Evolutionary conservation across 2,113 vertebrate genomes (phyloP).

Genomic region (Tauraco erythrolophus): DNA sequence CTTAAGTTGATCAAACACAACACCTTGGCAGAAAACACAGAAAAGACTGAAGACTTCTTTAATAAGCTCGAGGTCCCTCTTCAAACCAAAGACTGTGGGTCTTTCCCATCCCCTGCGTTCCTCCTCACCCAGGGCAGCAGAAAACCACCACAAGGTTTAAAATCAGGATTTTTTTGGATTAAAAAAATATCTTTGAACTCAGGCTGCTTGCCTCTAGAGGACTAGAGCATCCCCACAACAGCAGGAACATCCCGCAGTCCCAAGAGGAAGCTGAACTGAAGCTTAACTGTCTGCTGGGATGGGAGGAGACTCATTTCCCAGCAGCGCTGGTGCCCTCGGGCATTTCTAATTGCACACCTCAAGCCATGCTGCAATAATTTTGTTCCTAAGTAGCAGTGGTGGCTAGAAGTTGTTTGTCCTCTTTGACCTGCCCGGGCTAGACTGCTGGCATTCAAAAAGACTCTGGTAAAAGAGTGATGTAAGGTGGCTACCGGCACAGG

Average conservation of each 20-base stretch:
- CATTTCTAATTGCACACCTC: neutral
- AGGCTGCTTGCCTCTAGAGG: neutral
- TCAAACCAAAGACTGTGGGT: rapidly evolving
- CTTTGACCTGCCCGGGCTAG: neutral
- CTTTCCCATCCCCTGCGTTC: rapidly evolving
- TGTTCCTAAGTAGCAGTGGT: neutral
- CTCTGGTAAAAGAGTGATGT: neutral
- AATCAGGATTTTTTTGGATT: neutral
- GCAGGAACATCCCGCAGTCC: neutral
- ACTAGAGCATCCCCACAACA: neutral
- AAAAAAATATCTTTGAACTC: neutral
- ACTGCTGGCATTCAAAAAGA: neutral
- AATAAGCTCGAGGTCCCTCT: neutral
- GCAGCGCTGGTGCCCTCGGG: rapidly evolving
- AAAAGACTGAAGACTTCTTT: neutral
- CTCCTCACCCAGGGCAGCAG: neutral
- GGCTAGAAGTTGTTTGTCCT: neutral
- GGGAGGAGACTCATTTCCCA: neutral
- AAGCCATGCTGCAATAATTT: rapidly evolving
- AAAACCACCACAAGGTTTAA: neutral
- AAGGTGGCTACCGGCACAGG: neutral
- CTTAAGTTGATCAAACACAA: neutral
- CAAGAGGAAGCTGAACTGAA: neutral
- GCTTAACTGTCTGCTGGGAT: neutral
- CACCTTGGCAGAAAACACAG: neutral